phyloP scores from a whole-genome alignment of 2,888 invertebrate genomes.

The Nasonia oneida region DNA sequence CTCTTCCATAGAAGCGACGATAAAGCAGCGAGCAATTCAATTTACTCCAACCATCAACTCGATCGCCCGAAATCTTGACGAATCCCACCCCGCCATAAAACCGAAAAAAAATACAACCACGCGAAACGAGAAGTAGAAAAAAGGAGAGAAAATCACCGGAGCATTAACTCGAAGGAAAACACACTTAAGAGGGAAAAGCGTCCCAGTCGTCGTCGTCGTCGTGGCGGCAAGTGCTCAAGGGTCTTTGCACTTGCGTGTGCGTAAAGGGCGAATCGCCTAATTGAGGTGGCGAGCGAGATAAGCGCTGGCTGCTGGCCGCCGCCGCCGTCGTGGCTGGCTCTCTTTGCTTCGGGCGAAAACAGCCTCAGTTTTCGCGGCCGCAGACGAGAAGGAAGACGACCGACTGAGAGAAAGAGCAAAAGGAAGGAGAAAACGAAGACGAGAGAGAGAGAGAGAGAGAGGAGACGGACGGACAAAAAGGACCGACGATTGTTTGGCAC shows the following conservation, averaged over 20 bases:
- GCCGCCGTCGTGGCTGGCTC: conserved; percentile 13
- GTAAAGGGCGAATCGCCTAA: conserved; percentile 57
- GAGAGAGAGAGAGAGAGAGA: background rate
- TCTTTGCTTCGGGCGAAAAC: conserved; percentile 38
- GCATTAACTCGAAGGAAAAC: conserved; percentile 44
- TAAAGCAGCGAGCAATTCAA: background rate
- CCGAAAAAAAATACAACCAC: background rate
- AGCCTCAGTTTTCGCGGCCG: conserved; percentile 50
- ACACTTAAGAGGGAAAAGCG: conserved; percentile 31
- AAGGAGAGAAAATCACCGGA: conserved; percentile 16
- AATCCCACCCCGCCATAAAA: background rate
- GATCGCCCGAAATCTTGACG: conserved; percentile 11
- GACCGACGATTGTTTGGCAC: conserved; percentile 49
- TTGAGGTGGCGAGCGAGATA: conserved; percentile 59
- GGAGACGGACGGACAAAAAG: conserved; percentile 15
- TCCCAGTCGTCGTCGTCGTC: conserved; percentile 8
- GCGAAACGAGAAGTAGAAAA: background rate
- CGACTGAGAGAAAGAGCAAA: background rate
- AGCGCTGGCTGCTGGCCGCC: conserved; percentile 17
- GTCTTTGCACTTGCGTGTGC: conserved; percentile 56
- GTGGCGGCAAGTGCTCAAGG: conserved; percentile 31
- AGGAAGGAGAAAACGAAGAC: background rate
- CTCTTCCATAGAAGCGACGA: background rate
- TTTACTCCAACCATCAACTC: background rate
- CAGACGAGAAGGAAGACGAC: background rate